Evolutionary conservation across 2,113 vertebrate species (phyloP), one percentile per base, ranked within the genome.

Genomic region (Pipa parva): DNA sequence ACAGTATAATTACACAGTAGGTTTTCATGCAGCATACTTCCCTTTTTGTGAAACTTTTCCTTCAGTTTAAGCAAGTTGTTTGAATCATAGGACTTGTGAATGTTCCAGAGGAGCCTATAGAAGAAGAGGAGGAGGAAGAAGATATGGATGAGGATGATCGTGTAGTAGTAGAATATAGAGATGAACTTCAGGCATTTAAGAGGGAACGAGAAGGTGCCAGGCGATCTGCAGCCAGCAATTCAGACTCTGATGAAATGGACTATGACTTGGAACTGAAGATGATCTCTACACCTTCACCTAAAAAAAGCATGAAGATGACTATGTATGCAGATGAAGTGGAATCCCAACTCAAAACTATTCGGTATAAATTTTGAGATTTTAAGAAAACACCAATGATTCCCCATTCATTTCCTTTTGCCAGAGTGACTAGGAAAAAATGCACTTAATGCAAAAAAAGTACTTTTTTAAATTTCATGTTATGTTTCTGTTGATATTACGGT

Each of bases 231-330:
- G 88, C 84, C 3, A 91, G 88, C 1, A 88, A 85, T 27, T 97
- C 96, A 0, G 95, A 97, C 79, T 98, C 95, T 0, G 96, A 98
- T 10, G 95, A 99, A 74, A 99, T 99, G 97, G 97, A 99, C 83
- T 99, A 99, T 28, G 97, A 99, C 71, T 88, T 99, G 13, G 97
- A 99, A 74, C 82, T 99, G 72, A 98, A 97, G 81, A 99, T 99
- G 97, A 99, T 98, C 61, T 98, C 97, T 2, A 97, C 95, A 0
- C 95, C 97, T 0, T 98, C 95, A 1, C 95, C 95, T 18, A 99
- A 98, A 77, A 99, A 98, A 73, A 97, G 90, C 86, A 94, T 96
- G 92, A 98, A 98, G 81, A 99, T 99, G 97, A 99, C 97, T 0
- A 99, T 99, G 97, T 99, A 99, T 58, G 96, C 97, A 0, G 97